These are phyloP conservation scores for Temnothorax curvispinosus DNA, from an alignment of 1,140 invertebrate genomes.

Conservation along the genomic window DNA sequence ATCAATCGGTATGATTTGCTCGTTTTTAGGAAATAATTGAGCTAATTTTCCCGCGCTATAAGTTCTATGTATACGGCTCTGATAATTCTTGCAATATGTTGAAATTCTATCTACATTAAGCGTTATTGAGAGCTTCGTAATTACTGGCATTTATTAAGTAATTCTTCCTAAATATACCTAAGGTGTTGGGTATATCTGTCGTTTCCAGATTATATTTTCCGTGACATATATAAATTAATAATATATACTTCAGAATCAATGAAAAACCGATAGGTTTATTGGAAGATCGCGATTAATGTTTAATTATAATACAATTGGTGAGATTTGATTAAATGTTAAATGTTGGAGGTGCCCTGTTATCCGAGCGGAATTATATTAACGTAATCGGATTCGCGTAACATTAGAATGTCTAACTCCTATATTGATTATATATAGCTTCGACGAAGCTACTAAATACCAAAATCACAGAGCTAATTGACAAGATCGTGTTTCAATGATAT, in stretches of 20 bases:
- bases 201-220: background rate
- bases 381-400: slow-evolving; percentile 26
- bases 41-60: background rate
- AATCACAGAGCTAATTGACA: slow-evolving; percentile 54
- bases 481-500: slow-evolving; percentile 58
- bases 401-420: slow-evolving; percentile 36
- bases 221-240: background rate
- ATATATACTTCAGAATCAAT: background rate
- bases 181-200: background rate
- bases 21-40: slow-evolving; percentile 15
- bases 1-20: slow-evolving; percentile 28
- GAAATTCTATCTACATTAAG: background rate
- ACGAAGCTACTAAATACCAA: slow-evolving; percentile 46
- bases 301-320: background rate
- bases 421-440: slow-evolving; percentile 4
- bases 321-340: slow-evolving; percentile 1
- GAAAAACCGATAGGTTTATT: background rate
- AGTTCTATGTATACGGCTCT: background rate
- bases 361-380: slow-evolving; percentile 1
- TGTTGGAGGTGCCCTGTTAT: background rate
- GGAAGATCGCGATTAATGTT: background rate
- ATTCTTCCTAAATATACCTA: background rate
- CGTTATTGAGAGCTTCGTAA: background rate
- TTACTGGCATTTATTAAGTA: background rate
- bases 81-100: background rate